Evolutionary conservation across 23 tunicate genomes (phyloP), one percentile per base, ranked within the genome.

Genomic region (Styela plicata): DNA sequence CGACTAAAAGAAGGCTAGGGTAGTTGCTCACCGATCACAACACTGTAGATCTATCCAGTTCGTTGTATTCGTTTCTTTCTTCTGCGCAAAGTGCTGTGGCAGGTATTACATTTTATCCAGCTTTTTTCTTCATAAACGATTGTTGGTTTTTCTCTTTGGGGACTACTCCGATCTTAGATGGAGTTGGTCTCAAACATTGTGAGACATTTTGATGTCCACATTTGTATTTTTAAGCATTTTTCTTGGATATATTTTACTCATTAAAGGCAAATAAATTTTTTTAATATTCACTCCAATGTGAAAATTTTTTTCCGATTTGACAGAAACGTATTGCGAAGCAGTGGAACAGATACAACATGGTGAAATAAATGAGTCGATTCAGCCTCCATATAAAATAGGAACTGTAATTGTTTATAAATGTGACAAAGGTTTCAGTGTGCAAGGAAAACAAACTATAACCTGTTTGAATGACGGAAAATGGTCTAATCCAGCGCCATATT

Each of bases 361-460:
- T 18, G 71, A 67, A 16, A 67, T 67, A 17, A 67, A 16, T 18
- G 17, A 21, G 0, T 67, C 71, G 17, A 67, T 16, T 13, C 31
- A 17, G 22, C 71, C 24, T 67, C 71, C 71, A 67, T 67, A 67
- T 29, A 67, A 21, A 25, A 24, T 78, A 32, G 92, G 87, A 31
- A 61, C 34, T 20, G 0, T 83, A 22, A 82, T 88, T 57, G 35
- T 36, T 23, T 88, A 75, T 30, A 36, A 27, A 31, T 88, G 92
- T 37, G 74, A 88, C 26, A 20, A 17, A 10, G 92, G 92, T 0
- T 88, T n/a, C 70, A 73, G 76, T 21, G 34, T 83, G 79, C 74
- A 82, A 26, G 92, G 92, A 52, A 64, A 83, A 63, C 28, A 24
- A 2, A 24, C 35, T 29, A 22, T 67, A 67, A 25, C 1, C 13